phyloP scores from a whole-genome alignment of 2,113 vertebrate species.

The Alethe diademata region DNA sequence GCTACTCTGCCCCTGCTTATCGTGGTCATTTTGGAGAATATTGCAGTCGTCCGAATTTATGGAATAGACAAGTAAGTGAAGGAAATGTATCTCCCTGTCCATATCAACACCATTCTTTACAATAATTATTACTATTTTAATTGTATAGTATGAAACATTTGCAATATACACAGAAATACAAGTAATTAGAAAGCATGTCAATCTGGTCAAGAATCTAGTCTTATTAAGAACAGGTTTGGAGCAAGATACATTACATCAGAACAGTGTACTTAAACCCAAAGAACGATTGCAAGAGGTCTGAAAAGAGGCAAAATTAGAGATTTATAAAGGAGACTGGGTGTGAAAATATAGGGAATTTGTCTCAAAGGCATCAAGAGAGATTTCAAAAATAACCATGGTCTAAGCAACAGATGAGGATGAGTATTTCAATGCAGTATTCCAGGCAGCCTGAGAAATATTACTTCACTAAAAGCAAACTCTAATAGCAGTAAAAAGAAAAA shows the following conservation, averaged over 20 bases:
- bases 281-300: background rate
- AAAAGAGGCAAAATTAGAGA: background rate
- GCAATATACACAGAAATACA: background rate
- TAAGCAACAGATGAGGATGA: background rate
- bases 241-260: background rate
- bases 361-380: background rate
- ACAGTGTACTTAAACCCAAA: background rate
- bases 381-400: background rate
- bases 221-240: background rate
- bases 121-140: background rate
- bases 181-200: background rate
- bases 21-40: slow-evolving; percentile 91
- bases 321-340: background rate
- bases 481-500: background rate
- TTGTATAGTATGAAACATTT: background rate
- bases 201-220: background rate
- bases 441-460: background rate
- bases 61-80: slow-evolving; percentile 91
- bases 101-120: background rate
- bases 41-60: slow-evolving; percentile 90
- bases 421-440: background rate
- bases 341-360: background rate
- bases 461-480: background rate
- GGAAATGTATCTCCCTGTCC: background rate
- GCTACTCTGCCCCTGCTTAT: slow-evolving; percentile 93